Conservation (phyloP, 2,113 vertebrate genomes). For the Leucopsar rothschildi region DNA sequence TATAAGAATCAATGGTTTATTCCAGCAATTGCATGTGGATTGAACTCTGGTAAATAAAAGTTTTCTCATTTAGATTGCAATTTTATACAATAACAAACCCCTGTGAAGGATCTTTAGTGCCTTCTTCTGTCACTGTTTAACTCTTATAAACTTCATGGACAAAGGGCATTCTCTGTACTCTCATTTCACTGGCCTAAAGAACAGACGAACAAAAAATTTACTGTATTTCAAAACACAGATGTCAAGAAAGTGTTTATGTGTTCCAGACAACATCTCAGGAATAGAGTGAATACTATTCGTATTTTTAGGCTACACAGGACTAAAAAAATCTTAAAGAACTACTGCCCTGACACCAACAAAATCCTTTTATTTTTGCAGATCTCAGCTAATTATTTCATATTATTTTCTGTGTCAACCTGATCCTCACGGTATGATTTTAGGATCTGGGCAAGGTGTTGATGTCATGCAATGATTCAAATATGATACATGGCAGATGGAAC, state of each 20-base stretch:
- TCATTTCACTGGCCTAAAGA: not conserved
- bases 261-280: not conserved
- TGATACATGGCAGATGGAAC: rapidly evolving
- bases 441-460: not conserved
- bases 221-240: not conserved
- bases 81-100: not conserved
- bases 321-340: not conserved
- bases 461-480: not conserved
- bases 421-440: not conserved
- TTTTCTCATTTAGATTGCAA: not conserved
- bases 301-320: not conserved
- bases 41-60: not conserved
- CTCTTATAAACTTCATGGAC: not conserved
- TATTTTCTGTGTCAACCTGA: not conserved
- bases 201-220: not conserved
- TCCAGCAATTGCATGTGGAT: not conserved
- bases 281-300: not conserved
- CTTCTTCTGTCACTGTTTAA: not conserved
- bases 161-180: not conserved
- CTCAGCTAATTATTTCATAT: not conserved
- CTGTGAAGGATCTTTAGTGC: not conserved
- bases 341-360: not conserved
- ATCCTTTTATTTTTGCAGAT: not conserved
- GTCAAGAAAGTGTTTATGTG: not conserved
- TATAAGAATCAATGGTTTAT: not conserved